Conservation (phyloP, 2,888 invertebrate genomes). For the Hipparchia semele region DNA sequence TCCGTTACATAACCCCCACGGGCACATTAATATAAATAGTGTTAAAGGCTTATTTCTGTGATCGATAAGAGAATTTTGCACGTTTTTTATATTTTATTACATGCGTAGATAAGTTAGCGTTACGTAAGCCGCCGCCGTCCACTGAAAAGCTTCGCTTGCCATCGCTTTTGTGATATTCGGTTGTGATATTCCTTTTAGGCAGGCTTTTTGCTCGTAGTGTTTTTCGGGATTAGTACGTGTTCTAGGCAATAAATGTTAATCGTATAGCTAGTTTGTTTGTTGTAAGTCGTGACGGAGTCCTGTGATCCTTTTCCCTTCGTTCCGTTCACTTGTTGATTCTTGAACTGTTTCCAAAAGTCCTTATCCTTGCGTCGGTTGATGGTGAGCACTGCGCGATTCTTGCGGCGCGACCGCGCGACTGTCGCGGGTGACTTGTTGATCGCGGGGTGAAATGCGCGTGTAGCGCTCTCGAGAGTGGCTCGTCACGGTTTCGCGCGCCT, state of each 20-base stretch:
- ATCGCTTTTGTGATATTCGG: conserved; percentile 81
- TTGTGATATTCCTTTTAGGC: conserved; percentile 79
- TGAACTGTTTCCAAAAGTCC: conserved; percentile 28
- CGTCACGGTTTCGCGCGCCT: conserved; percentile 87
- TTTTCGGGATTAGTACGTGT: conserved; percentile 35
- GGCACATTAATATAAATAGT: conserved; percentile 65
- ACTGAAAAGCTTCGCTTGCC: conserved; percentile 78
- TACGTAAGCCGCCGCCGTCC: conserved; percentile 81
- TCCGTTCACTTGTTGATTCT: conserved; percentile 48
- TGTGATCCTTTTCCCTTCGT: conserved; percentile 4
- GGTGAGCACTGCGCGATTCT: conserved; percentile 51
- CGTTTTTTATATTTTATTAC: conserved; percentile 61
- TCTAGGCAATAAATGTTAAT: background rate
- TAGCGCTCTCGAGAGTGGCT: conserved; percentile 83
- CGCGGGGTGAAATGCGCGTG: conserved; percentile 60
- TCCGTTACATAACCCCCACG: conserved; percentile 75
- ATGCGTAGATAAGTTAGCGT: conserved; percentile 67
- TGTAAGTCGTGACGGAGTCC: conserved; percentile 40
- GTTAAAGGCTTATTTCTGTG: conserved; percentile 80
- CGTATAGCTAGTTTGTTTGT: background rate
- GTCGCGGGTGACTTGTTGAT: conserved; percentile 62
- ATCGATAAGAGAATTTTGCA: conserved; percentile 76
- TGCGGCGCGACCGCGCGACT: conserved; percentile 45
- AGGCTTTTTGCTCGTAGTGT: conserved; percentile 74
- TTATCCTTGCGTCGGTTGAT: conserved; percentile 45